phyloP scores from a whole-genome alignment of 2,888 invertebrate genomes.

The Stenurella melanura region DNA sequence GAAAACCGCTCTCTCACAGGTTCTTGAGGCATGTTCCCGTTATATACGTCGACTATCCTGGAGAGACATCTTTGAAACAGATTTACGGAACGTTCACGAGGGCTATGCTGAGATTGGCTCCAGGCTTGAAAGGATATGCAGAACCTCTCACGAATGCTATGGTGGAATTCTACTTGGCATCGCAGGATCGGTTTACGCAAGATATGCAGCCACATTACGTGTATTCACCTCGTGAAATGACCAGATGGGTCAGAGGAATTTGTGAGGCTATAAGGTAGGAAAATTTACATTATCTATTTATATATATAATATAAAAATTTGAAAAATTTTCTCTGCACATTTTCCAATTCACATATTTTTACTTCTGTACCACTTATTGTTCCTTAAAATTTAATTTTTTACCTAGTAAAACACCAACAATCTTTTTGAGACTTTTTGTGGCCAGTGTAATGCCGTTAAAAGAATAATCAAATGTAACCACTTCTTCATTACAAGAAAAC shows the following conservation, averaged over 20 bases:
- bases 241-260: conserved; percentile 99
- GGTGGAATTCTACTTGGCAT: conserved; percentile 98
- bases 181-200: conserved; percentile 98
- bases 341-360: too few relatives aligned
- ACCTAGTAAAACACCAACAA: too few relatives aligned
- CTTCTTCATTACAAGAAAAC: too few relatives aligned
- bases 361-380: too few relatives aligned
- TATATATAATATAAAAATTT: too few relatives aligned
- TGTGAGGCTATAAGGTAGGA: conserved; percentile 90
- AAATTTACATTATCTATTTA: conserved; percentile 9
- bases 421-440: too few relatives aligned
- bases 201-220: conserved; percentile 99
- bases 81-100: conserved; percentile 99
- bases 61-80: conserved; percentile 96
- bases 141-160: conserved; percentile 98
- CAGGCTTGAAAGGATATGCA: conserved; percentile 92
- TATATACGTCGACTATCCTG: conserved; percentile 99
- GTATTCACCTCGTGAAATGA: conserved; percentile 99
- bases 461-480: too few relatives aligned
- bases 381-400: too few relatives aligned
- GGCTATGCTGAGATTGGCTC: conserved; percentile 97
- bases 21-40: conserved; percentile 97
- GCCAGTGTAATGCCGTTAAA: too few relatives aligned
- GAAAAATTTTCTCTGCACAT: too few relatives aligned
- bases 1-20: conserved; percentile 91